Base-by-base conservation (phyloP, 1,140 invertebrate species). In the Tetramorium alpestre region DNA sequence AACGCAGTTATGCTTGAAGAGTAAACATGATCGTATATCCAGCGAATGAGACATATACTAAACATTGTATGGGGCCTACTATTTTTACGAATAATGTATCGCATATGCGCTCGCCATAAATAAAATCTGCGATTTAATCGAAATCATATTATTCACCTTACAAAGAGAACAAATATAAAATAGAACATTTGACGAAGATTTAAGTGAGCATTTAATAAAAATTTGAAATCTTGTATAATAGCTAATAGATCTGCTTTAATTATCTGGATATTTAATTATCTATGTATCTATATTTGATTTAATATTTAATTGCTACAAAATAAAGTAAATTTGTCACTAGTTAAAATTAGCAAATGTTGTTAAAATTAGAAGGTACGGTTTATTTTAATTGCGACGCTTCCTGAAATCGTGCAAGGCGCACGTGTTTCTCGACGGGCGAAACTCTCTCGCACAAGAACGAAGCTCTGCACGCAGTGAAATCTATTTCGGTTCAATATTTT, bases 1-100 rank as follows among this genome's bases (percentile, higher is more conserved):
- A 54, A 78, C 65, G 75, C 25, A 62, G 54, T 44, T 78, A 47
- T 56, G 56, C n/a, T 56, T 62, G 84, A 22, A 86, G 73, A 81
- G 64, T 82, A 89, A 89, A 85, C 77, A 89, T 16, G 33, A 80
- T 81, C 41, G 62, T 78, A 58, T 67, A 47, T 33, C 41, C 64
- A 18, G 54, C 38, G 22, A 41, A 38, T 77, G 60, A 78, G 38
- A 28, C 28, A 54, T 56, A 51, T 22, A 62, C 33, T 75, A 16
- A 89, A 64, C 88, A 73, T 67, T 67, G 70, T 85, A 76, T 88
- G 88, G 85, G 77, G 77, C 38, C 56, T 16, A 78, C 85, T 90
- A 90, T 90, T 90, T 90, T 87, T 87, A 87, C 58, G 38, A 16
- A 47, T 38, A 56, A 25, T 41, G 13, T 56, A 33, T 72, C 44